These are phyloP conservation scores for Dysmachus trigonus DNA, from an alignment of 2,888 invertebrate species.

Conservation along the genomic window DNA sequence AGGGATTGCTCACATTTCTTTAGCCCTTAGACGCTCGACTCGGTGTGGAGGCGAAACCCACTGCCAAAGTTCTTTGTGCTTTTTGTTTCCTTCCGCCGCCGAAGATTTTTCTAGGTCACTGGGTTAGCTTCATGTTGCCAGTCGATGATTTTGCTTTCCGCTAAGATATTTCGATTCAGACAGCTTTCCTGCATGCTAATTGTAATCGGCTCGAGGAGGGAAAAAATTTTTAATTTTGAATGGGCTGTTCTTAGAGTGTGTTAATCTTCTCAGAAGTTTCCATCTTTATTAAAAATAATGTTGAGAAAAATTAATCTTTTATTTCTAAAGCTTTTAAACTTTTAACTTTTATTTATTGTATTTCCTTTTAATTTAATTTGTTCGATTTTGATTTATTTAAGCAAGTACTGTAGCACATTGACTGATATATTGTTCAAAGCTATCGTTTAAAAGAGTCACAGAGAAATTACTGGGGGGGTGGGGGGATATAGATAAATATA, in stretches of 20 bases:
- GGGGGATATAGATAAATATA: too few species aligned
- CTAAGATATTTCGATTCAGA: slow-evolving; percentile 21
- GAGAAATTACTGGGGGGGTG: too few species aligned
- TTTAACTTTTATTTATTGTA: too few species aligned
- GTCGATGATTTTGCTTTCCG: slow-evolving; percentile 31
- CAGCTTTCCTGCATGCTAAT: neutral
- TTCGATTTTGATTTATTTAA: too few species aligned
- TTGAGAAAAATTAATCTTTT: too few species aligned
- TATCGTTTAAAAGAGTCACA: too few species aligned
- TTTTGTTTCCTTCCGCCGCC: neutral
- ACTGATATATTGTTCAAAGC: too few species aligned
- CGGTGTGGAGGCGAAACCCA: neutral
- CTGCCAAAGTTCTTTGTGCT: slow-evolving; percentile 18
- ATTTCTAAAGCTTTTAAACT: too few species aligned
- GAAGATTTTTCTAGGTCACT: slow-evolving; percentile 20
- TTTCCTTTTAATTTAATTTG: too few species aligned
- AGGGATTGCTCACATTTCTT: neutral
- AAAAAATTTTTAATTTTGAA: neutral
- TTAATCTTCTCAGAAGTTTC: neutral
- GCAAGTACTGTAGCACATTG: too few species aligned
- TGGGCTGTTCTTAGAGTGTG: neutral
- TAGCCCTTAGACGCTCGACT: neutral
- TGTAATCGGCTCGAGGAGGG: neutral
- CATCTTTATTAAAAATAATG: neutral
- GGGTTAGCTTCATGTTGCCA: slow-evolving; percentile 40